Evolutionary conservation across 2,888 invertebrate genomes (phyloP).

Genomic region (Deilephila elpenor): DNA sequence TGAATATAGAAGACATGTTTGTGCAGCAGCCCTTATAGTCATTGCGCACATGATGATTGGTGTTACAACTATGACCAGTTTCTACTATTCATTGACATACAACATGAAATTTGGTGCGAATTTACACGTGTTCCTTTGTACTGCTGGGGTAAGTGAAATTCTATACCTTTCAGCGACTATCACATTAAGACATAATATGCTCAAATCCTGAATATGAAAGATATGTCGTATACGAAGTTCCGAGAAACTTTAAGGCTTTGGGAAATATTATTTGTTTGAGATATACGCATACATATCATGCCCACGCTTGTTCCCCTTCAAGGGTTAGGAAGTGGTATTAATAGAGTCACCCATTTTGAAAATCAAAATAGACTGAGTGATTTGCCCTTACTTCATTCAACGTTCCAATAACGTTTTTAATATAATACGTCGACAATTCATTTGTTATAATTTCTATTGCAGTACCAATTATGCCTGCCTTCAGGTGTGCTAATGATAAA

Average conservation of each 20-base stretch:
- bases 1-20: conserved; percentile 46
- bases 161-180: background rate
- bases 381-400: background rate
- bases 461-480: conserved; percentile 57
- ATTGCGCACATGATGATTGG: conserved; percentile 58
- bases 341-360: too few species aligned
- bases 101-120: conserved; percentile 42
- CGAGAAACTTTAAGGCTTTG: too few species aligned
- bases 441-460: conserved; percentile 35
- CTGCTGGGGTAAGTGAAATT: conserved; percentile 58
- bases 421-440: background rate
- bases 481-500: conserved; percentile 51
- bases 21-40: conserved; percentile 50
- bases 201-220: too few species aligned
- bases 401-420: too few species aligned
- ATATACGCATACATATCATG: too few species aligned
- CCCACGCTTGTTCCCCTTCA: too few species aligned
- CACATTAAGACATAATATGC: too few species aligned
- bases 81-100: conserved; percentile 42
- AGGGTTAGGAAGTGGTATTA: too few species aligned
- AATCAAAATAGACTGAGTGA: background rate
- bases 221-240: too few species aligned
- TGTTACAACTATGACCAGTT: conserved; percentile 46
- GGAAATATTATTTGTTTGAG: too few species aligned
- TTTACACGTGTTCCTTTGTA: conserved; percentile 58